phyloP scores from a whole-genome alignment of 1,140 invertebrate species.

The Trichomalopsis sarcophagae region DNA sequence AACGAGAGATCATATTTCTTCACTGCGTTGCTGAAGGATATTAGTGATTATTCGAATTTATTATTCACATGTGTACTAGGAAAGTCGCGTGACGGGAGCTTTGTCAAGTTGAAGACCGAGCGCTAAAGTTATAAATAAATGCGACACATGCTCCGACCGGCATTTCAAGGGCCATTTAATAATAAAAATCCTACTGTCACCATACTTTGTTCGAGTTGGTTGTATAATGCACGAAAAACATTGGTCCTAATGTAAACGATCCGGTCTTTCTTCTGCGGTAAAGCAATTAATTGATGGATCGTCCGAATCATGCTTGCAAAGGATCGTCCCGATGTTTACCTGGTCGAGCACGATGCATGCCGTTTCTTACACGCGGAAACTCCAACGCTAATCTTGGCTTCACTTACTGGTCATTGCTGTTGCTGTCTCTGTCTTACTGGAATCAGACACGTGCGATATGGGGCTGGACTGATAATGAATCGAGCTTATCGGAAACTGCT shows the following conservation, averaged over 20 bases:
- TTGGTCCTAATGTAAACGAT: too few relatives aligned
- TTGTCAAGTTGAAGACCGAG: neutral
- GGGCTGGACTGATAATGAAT: neutral
- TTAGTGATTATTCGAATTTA: too few relatives aligned
- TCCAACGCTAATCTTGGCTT: neutral
- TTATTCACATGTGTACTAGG: too few relatives aligned
- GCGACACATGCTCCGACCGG: too few relatives aligned
- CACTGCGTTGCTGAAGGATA: too few relatives aligned
- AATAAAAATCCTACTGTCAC: neutral
- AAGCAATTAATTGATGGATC: too few relatives aligned
- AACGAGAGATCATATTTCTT: too few relatives aligned
- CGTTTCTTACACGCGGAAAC: neutral
- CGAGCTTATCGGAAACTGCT: neutral
- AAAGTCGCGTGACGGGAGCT: neutral
- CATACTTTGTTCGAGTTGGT: neutral
- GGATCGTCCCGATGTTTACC: neutral
- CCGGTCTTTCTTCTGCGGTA: too few relatives aligned
- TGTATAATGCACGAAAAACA: neutral
- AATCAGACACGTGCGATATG: neutral
- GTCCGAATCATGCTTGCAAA: neutral
- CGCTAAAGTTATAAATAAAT: neutral
- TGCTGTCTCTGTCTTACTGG: neutral
- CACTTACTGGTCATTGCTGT: neutral
- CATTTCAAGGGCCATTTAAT: neutral
- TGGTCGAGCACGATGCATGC: neutral